Evolutionary conservation across 2,797 vertebrate genomes (phyloP).

Genomic region (Scomberomorus guttatus): DNA sequence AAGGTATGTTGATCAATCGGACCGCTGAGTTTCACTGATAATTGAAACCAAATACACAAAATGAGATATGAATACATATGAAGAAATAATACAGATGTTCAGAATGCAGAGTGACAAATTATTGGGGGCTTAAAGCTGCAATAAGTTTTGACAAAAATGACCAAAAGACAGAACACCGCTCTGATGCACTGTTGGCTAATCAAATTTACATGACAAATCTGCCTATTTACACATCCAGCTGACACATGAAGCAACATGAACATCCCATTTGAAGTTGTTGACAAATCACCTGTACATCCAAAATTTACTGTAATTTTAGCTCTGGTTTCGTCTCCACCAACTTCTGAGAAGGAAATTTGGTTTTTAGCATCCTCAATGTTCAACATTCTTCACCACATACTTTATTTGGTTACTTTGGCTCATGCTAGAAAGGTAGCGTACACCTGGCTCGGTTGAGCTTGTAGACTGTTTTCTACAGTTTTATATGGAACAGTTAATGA

Average conservation of each 20-base stretch:
- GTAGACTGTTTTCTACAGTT: constrained; percentile 4
- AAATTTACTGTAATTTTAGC: not conserved
- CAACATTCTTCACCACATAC: not conserved
- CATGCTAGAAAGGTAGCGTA: no score
- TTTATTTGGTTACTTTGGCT: no score
- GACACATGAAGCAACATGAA: not conserved
- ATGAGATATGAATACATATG: not conserved
- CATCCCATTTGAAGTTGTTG: not conserved
- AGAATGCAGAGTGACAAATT: not conserved
- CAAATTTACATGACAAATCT: no score
- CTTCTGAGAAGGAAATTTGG: not conserved
- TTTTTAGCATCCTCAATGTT: not conserved
- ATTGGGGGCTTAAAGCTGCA: not conserved
- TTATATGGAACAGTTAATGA: not conserved
- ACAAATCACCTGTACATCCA: not conserved
- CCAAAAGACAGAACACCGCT: not conserved
- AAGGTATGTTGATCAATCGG: not conserved
- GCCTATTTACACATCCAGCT: not conserved
- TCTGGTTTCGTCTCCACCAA: not conserved
- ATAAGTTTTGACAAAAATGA: not conserved
- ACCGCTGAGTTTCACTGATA: not conserved
- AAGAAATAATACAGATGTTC: not conserved
- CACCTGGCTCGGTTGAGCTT: no score
- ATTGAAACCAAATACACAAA: not conserved
- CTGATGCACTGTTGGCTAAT: no score